These are phyloP conservation scores for Ophion obscuratus DNA, from an alignment of 2,888 invertebrate species.

Conservation along the genomic window DNA sequence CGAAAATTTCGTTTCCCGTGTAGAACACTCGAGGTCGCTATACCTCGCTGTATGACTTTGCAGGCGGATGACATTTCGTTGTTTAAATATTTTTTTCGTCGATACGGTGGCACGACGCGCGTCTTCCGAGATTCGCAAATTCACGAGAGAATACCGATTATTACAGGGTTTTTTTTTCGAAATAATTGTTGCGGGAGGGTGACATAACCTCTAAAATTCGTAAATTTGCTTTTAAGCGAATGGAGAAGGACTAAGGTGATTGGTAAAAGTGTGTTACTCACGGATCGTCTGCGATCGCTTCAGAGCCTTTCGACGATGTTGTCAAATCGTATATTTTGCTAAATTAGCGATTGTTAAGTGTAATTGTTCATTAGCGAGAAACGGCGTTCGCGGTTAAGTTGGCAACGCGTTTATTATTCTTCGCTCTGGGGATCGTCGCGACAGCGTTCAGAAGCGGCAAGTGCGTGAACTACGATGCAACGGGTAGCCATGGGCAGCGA, in stretches of 20 bases:
- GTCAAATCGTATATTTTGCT: too few relatives aligned
- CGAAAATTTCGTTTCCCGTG: conserved; percentile 92
- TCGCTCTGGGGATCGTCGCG: too few relatives aligned
- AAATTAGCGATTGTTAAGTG: too few relatives aligned
- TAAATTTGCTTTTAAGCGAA: neutral
- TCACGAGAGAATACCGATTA: neutral
- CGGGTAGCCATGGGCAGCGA: too few relatives aligned
- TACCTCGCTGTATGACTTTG: conserved; percentile 83
- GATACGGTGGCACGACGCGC: neutral
- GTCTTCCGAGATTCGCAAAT: neutral
- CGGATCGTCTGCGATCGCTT: too few relatives aligned
- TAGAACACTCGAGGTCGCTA: conserved; percentile 85
- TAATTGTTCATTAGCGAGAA: neutral
- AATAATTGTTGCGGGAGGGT: neutral
- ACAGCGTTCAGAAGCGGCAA: too few relatives aligned
- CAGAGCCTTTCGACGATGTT: too few relatives aligned
- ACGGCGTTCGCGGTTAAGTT: neutral
- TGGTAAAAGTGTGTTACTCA: too few relatives aligned
- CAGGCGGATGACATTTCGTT: conserved; percentile 72
- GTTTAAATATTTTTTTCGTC: neutral
- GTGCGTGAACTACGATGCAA: too few relatives aligned
- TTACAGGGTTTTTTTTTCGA: neutral
- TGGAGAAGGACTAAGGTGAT: too few relatives aligned
- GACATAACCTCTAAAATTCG: neutral
- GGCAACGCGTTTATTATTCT: neutral